Base-by-base conservation (phyloP, 35 echinoderm and acorn worm genomes). In the Ptychodera flava region DNA sequence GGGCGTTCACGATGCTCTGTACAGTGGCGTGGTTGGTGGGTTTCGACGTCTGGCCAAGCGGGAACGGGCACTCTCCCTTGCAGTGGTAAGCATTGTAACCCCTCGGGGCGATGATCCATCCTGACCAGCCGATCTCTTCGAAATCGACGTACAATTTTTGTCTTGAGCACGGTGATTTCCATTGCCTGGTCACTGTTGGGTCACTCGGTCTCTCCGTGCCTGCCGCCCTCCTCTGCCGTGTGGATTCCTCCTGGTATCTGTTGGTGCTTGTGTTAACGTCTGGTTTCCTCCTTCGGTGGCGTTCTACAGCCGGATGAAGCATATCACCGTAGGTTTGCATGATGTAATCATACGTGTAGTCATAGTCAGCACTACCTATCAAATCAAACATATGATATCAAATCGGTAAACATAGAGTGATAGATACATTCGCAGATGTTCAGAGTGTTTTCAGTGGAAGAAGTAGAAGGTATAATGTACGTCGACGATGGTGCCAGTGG, bases 101-200 rank as follows among this genome's bases (percentile, higher is more conserved):
- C 16, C 35, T 76, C 0, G 96, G 96, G 16, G 88, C 85, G 16
- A 99, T 84, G 32, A 99, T 90, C 81, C 86, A 91, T 30, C 87
- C 84, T 16, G 92, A 90, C 96, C 96, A 99, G 34, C 96, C 96
- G 16, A 99, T 93, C 32, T 52, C 76, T 16, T 91, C 45, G 36
- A 99, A 94, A 77, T 94, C 91, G 10, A 99, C 96, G 32, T 88
- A 94, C 92, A 99, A 90, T 29, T 30, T 80, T 76, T 90, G 36
- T 22, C 87, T 76, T 83, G 35, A 29, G 37, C 95, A 91, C 12
- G 78, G 82, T 30, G 77, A 33, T 37, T 79, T 83, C 33, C 35
- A 32, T 30, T 32, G 34, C 15, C n/a, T 33, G 28, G 37, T 33
- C 31, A 14, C 16, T 1, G 80, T 91, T 37, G 89, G 45, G 33